Evolutionary conservation across 2,113 vertebrate species (phyloP).

Genomic region (Oryzias woworae): DNA sequence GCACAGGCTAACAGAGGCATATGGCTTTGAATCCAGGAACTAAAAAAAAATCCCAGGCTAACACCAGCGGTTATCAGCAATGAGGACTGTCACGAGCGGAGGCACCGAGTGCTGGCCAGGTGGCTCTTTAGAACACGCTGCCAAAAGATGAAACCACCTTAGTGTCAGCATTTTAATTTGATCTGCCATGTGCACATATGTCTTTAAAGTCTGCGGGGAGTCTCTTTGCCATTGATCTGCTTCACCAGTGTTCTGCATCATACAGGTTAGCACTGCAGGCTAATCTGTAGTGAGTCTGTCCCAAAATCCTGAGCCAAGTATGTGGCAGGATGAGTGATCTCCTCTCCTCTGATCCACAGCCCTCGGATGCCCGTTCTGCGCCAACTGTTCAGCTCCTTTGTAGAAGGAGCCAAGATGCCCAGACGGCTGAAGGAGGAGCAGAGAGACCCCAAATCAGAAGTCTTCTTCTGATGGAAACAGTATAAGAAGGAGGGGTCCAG

Average conservation of each 20-base stretch:
- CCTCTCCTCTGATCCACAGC: slow-evolving; percentile 62
- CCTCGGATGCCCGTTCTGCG: slow-evolving; percentile 60
- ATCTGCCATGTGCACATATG: slow-evolving; percentile 75
- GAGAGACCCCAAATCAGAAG: slow-evolving; percentile 44
- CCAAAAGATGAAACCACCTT: slow-evolving; percentile 75
- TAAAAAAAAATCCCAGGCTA: slow-evolving; percentile 45
- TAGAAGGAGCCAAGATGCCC: slow-evolving; percentile 69
- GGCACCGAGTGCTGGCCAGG: slow-evolving; percentile 62
- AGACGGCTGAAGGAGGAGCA: slow-evolving; percentile 67
- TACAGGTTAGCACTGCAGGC: slow-evolving; percentile 70
- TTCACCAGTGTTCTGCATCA: slow-evolving; percentile 59
- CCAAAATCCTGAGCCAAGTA: slow-evolving; percentile 59
- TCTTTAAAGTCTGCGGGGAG: slow-evolving; percentile 72
- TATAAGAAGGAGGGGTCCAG: slow-evolving; percentile 21
- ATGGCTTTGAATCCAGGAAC: slow-evolving; percentile 54
- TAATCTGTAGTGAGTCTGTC: slow-evolving; percentile 67
- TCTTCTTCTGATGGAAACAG: slow-evolving; percentile 28
- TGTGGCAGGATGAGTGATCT: slow-evolving; percentile 70
- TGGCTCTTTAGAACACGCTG: slow-evolving; percentile 66
- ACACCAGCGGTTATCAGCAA: slow-evolving; percentile 67
- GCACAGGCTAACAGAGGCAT: slow-evolving; percentile 62
- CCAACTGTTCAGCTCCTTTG: slow-evolving; percentile 70
- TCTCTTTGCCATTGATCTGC: slow-evolving; percentile 65
- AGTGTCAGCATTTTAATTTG: slow-evolving; percentile 76
- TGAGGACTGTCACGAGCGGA: slow-evolving; percentile 59